These are phyloP conservation scores for Agrochola lychnidis DNA, from an alignment of 2,888 invertebrate genomes.

Conservation along the genomic window DNA sequence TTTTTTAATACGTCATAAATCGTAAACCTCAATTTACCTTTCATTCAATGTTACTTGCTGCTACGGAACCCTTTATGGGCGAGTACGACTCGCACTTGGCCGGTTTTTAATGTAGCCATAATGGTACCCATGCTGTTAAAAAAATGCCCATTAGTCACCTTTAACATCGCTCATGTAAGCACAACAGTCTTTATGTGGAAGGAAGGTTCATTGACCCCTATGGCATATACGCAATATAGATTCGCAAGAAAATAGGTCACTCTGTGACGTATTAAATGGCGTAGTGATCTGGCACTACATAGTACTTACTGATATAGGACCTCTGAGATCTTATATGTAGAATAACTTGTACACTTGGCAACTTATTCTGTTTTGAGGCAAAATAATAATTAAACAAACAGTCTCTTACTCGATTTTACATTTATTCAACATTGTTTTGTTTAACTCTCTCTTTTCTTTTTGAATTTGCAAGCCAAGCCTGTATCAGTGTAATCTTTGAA, in stretches of 20 bases:
- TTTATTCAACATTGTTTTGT: neutral
- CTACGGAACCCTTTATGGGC: too few species aligned
- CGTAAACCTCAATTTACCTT: too few species aligned
- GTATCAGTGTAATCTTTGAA: conserved; percentile 4
- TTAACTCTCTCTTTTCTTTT: neutral
- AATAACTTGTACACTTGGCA: conserved; percentile 1
- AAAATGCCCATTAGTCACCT: neutral
- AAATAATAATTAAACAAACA: neutral
- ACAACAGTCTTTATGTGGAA: neutral
- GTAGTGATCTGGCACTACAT: neutral
- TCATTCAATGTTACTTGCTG: too few species aligned
- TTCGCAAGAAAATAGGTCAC: conserved; percentile 38
- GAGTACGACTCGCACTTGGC: too few species aligned
- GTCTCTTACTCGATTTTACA: neutral
- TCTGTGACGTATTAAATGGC: neutral
- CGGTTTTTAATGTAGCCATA: too few species aligned
- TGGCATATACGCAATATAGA: neutral
- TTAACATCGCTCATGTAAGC: neutral
- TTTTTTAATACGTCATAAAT: too few species aligned
- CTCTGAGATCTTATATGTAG: neutral
- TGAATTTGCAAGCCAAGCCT: neutral
- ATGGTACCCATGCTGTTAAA: neutral
- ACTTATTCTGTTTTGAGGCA: neutral
- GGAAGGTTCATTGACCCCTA: conserved; percentile 4
- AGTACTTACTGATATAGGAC: neutral